Conservation (phyloP, 2,888 invertebrate genomes). For the Lymantria monacha region DNA sequence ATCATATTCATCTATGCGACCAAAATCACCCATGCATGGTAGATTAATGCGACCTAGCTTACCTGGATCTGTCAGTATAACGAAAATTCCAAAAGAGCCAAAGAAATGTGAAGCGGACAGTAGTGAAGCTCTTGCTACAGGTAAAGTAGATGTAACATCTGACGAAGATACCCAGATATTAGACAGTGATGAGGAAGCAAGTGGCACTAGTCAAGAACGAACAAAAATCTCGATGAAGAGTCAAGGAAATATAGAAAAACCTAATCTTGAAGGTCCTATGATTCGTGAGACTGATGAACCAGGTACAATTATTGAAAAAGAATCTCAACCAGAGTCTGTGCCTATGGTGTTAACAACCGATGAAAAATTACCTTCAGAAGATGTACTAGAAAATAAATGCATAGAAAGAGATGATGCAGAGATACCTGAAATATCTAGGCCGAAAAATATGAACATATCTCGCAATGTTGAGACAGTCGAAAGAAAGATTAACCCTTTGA, state of each 20-base stretch:
- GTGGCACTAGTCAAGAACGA: slow-evolving; percentile 29
- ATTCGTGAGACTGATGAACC: slow-evolving; percentile 27
- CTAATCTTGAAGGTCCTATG: slow-evolving; percentile 15
- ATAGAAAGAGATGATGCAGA: slow-evolving; percentile 41
- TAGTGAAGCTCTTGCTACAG: slow-evolving; percentile 38
- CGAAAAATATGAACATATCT: slow-evolving; percentile 25
- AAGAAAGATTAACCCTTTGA: slow-evolving; percentile 70
- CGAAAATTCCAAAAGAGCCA: slow-evolving; percentile 60
- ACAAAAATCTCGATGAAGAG: slow-evolving; percentile 27
- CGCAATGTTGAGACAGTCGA: slow-evolving; percentile 49
- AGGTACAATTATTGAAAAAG: slow-evolving; percentile 28
- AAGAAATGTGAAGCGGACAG: slow-evolving; percentile 50
- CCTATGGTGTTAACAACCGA: slow-evolving; percentile 68
- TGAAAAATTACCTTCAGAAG: slow-evolving; percentile 69
- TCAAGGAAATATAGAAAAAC: slow-evolving; percentile 13
- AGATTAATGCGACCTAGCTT: slow-evolving; percentile 60
- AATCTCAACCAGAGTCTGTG: slow-evolving; percentile 29
- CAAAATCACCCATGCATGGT: slow-evolving; percentile 53
- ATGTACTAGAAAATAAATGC: slow-evolving; percentile 56
- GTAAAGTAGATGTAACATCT: slow-evolving; percentile 51
- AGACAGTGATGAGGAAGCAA: slow-evolving; percentile 68
- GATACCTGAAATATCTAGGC: slow-evolving; percentile 24
- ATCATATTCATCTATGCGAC: slow-evolving; percentile 56
- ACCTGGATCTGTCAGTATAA: slow-evolving; percentile 72
- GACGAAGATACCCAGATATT: slow-evolving; percentile 71